These are phyloP conservation scores for Disparrhopalites patrizii DNA, from an alignment of 2,888 invertebrate genomes.

Conservation along the genomic window DNA sequence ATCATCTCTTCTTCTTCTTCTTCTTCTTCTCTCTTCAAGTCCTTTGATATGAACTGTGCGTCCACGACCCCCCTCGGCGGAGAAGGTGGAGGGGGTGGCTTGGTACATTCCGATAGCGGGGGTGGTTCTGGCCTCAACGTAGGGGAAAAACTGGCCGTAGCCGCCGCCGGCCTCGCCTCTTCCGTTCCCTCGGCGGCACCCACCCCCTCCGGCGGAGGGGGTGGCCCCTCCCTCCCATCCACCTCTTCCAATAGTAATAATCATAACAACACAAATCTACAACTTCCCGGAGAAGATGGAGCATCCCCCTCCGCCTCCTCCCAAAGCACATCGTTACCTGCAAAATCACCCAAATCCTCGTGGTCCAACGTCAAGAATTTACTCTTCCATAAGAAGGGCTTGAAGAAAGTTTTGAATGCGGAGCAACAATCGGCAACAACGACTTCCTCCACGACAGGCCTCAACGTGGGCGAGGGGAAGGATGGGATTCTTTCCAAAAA, in stretches of 20 bases:
- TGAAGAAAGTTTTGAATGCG: slow-evolving; percentile 16
- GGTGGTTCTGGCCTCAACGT: too few relatives aligned
- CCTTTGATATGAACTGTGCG: slow-evolving; percentile 30
- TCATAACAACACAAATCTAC: too few relatives aligned
- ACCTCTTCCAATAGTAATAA: too few relatives aligned
- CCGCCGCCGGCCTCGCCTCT: too few relatives aligned
- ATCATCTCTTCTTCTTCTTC: neutral
- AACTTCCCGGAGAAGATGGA: neutral
- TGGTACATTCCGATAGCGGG: neutral
- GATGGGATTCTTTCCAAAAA: neutral
- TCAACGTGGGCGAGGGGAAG: too few relatives aligned
- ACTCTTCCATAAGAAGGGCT: slow-evolving; percentile 7
- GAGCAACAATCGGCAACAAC: too few relatives aligned
- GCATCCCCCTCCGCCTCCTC: neutral
- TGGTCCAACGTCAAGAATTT: slow-evolving; percentile 24
- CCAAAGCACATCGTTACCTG: neutral
- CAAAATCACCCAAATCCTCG: slow-evolving; percentile 21
- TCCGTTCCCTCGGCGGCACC: neutral
- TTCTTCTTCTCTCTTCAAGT: slow-evolving; percentile 17
- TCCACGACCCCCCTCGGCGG: slow-evolving; percentile 25
- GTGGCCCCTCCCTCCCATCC: too few relatives aligned
- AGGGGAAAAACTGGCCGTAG: too few relatives aligned
- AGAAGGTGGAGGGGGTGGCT: neutral
- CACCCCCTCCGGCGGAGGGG: too few relatives aligned
- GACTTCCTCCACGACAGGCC: too few relatives aligned